phyloP scores from a whole-genome alignment of 2,797 vertebrate genomes.

The Thamnophis elegans region DNA sequence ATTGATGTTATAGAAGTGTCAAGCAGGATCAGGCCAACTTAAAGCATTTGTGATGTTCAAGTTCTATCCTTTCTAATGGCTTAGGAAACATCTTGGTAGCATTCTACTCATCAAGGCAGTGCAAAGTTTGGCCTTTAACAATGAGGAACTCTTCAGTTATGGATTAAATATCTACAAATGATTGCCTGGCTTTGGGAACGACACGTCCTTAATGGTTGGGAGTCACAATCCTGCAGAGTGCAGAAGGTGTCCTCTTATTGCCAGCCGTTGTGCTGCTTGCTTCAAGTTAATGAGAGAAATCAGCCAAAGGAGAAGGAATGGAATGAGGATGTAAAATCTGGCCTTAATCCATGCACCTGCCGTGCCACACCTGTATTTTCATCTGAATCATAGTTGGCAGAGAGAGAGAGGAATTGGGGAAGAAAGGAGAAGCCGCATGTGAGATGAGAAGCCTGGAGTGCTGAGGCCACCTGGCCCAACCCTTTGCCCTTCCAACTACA shows the following conservation, averaged over 20 bases:
- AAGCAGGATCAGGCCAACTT: no score
- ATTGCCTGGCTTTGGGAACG: neutral
- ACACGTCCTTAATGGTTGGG: accelerated
- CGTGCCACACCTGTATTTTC: conserved; percentile 69
- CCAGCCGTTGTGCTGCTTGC: conserved; percentile 46
- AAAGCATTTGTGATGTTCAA: neutral
- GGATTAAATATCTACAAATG: neutral
- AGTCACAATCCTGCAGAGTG: conserved; percentile 17
- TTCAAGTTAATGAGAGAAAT: conserved; percentile 54
- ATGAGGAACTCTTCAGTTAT: neutral
- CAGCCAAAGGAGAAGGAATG: conserved; percentile 27
- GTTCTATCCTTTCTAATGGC: no score
- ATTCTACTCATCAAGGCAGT: neutral
- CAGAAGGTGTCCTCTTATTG: conserved; percentile 21
- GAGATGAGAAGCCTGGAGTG: conserved; percentile 5
- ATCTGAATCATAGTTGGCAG: conserved; percentile 66
- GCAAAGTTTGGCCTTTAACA: neutral
- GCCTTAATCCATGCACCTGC: conserved; percentile 74
- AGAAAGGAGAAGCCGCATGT: neutral
- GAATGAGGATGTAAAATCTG: conserved; percentile 73
- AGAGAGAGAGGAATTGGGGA: neutral
- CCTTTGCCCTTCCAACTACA: conserved; percentile 2
- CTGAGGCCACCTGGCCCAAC: neutral
- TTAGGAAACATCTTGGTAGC: neutral
- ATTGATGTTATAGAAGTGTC: neutral